Percentiles rank a stretch among this genome's conserved stretches.
Conservation (phyloP, 2,113 vertebrate genomes). For the Nothobranchius furzeri region DNA sequence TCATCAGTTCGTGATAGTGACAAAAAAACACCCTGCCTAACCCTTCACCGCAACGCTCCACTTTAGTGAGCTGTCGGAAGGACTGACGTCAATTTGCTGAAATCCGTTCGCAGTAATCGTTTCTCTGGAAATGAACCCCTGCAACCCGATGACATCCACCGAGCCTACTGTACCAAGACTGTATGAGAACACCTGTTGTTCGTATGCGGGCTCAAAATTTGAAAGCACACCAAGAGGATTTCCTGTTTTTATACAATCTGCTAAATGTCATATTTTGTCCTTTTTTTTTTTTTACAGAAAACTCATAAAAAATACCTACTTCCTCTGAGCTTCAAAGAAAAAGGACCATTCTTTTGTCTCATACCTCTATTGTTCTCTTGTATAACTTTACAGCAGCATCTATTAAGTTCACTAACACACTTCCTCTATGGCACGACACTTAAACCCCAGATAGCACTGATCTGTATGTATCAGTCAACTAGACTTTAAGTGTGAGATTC, state of each 20-base stretch:
- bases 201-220: constrained; percentile 51
- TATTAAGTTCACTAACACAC: constrained; percentile 1
- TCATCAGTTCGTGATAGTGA: constrained; percentile 40
- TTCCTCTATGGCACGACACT: not conserved
- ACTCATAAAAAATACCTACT: constrained; percentile 49
- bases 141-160: constrained; percentile 33
- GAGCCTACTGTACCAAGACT: constrained; percentile 20
- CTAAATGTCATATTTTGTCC: constrained; percentile 77
- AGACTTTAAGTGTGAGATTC: not conserved
- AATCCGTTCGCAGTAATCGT: constrained; percentile 47
- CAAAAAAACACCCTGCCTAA: constrained; percentile 23
- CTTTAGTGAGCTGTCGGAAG: constrained; percentile 31
- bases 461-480: not conserved
- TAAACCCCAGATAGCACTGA: not conserved
- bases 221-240: constrained; percentile 73
- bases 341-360: constrained; percentile 39
- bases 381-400: constrained; percentile 1
- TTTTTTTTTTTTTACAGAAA: constrained; percentile 32
- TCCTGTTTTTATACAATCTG: constrained; percentile 79
- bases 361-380: not conserved
- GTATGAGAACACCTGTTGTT: constrained; percentile 51
- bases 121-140: constrained; percentile 64
- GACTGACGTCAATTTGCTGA: constrained; percentile 73
- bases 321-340: constrained; percentile 57
- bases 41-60: constrained; percentile 53